These are phyloP conservation scores for Armadillidium nasatum DNA, from an alignment of 1,140 invertebrate genomes.

Conservation along the genomic window DNA sequence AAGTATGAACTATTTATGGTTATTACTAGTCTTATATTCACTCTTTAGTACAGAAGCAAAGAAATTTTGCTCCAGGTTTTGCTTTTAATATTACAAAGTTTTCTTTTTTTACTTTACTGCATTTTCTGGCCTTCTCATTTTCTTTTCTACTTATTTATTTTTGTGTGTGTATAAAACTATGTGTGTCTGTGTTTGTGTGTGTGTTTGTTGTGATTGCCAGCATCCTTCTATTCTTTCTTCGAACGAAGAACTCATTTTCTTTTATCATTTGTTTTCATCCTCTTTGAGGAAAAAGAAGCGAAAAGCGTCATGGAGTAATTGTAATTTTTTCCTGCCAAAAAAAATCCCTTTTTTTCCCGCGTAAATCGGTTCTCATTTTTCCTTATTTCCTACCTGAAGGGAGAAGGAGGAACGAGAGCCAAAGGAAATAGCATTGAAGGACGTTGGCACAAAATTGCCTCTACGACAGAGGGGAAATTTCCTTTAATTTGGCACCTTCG, in stretches of 20 bases:
- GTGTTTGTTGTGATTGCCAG: no score
- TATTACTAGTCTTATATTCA: no score
- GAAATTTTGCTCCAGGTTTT: no score
- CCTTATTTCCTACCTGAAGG: constrained; percentile 9
- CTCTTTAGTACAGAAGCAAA: no score
- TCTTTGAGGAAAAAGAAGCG: neutral
- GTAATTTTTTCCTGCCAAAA: constrained; percentile 9
- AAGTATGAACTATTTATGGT: no score
- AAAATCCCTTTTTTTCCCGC: neutral
- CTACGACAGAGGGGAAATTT: constrained; percentile 11
- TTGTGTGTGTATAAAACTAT: no score
- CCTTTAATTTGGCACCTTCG: constrained; percentile 7
- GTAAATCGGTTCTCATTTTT: constrained; percentile 8
- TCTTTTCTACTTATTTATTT: no score
- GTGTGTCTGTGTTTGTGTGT: no score
- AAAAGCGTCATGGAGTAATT: constrained; percentile 2
- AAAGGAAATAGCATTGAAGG: constrained; percentile 6
- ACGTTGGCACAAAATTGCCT: constrained; percentile 2
- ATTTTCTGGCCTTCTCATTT: no score
- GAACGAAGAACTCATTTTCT: neutral
- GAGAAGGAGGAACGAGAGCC: neutral
- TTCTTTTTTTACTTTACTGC: no score
- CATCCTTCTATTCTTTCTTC: no score
- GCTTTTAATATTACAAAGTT: no score
- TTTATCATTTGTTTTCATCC: neutral